Percentiles rank a stretch among this genome's conserved stretches.
phyloP scores from a whole-genome alignment of 2,797 vertebrate species.

The Sebastes itinus region DNA sequence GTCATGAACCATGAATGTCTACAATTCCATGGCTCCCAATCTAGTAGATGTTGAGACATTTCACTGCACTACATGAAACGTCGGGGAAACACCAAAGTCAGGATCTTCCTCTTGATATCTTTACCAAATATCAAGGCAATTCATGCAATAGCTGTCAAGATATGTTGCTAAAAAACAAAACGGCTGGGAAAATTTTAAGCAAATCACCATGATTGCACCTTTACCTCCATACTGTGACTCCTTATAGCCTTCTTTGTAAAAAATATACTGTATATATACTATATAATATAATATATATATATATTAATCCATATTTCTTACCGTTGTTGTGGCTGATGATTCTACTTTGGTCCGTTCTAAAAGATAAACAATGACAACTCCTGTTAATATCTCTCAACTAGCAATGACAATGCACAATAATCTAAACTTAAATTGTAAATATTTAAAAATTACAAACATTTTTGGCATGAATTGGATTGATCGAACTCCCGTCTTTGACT shows the following conservation, averaged over 20 bases:
- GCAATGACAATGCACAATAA: background rate
- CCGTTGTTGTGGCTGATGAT: background rate
- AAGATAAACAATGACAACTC: background rate
- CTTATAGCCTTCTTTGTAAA: background rate
- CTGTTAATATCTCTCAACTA: background rate
- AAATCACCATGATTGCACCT: background rate
- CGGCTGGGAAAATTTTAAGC: background rate
- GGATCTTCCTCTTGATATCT: too few relatives aligned
- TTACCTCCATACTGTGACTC: background rate
- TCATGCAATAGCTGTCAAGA: background rate
- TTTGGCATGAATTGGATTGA: background rate
- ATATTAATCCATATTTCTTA: background rate
- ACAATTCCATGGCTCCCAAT: too few relatives aligned
- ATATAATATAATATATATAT: background rate
- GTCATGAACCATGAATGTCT: too few relatives aligned
- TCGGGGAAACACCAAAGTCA: too few relatives aligned
- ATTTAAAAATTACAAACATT: background rate
- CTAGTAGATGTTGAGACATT: fast-evolving
- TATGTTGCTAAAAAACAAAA: background rate
- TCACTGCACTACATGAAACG: too few relatives aligned
- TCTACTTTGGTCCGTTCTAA: background rate
- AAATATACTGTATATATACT: background rate
- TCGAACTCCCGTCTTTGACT: background rate
- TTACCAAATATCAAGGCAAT: too few relatives aligned
- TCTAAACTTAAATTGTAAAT: background rate